Percentiles rank a stretch among this genome's conserved stretches.
phyloP scores from a whole-genome alignment of 2,888 invertebrate species.

The Ernsta delagoae region DNA sequence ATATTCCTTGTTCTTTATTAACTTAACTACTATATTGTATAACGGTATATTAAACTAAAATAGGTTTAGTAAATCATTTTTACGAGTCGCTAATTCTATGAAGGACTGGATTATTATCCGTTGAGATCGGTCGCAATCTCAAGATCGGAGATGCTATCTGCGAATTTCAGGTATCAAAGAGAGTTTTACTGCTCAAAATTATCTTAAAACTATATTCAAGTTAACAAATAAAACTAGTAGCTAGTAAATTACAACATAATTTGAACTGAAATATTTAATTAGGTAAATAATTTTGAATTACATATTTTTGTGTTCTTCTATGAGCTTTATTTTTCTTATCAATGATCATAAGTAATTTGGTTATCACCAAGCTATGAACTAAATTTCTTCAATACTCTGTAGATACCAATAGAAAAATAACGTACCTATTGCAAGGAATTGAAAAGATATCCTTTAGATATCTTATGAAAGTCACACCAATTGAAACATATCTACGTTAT shows the following conservation, averaged over 20 bases:
- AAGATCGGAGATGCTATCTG: constrained; percentile 75
- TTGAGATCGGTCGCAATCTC: constrained; percentile 80
- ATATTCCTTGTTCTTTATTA: constrained; percentile 73
- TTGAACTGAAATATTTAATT: too few species aligned
- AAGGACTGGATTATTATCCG: constrained; percentile 69
- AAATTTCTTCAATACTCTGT: too few species aligned
- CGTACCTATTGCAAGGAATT: background rate
- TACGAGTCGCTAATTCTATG: constrained; percentile 82
- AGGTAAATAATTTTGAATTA: too few species aligned
- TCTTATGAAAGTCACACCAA: background rate
- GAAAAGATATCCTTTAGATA: background rate
- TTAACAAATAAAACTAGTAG: background rate
- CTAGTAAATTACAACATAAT: too few species aligned
- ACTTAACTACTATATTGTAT: constrained; percentile 62
- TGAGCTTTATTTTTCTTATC: too few species aligned
- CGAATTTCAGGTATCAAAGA: constrained; percentile 54
- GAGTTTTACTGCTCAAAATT: background rate
- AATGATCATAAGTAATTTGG: too few species aligned
- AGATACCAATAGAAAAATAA: too few species aligned
- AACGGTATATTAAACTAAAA: constrained; percentile 67
- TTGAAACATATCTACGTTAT: background rate
- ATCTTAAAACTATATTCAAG: background rate
- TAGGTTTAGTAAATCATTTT: constrained; percentile 74
- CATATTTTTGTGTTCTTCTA: too few species aligned
- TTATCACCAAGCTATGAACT: too few species aligned